Evolutionary conservation across 2,888 invertebrate genomes (phyloP).

Genomic region (Lasius platythorax): DNA sequence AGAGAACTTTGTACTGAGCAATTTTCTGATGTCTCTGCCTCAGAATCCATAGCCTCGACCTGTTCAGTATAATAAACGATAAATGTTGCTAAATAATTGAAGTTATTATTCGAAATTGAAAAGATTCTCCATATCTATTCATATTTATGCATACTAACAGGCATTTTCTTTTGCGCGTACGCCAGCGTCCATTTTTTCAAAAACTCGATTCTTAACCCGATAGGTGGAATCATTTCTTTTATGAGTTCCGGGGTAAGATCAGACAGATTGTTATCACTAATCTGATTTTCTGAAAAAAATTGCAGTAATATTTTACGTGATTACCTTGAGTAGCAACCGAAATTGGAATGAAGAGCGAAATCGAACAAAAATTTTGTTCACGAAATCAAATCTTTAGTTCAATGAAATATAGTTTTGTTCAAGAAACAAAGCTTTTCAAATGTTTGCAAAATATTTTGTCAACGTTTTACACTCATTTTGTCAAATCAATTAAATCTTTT

Average conservation of each 20-base stretch:
- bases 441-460: neutral
- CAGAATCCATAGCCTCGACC: neutral
- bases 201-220: neutral
- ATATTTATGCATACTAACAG: neutral
- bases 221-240: neutral
- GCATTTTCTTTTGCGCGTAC: neutral
- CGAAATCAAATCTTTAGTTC: neutral
- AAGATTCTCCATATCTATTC: neutral
- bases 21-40: neutral
- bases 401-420: neutral
- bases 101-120: neutral
- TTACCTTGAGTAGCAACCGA: neutral
- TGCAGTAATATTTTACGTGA: neutral
- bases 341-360: neutral
- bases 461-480: neutral
- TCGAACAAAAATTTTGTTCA: neutral
- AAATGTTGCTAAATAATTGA: constrained; percentile 4
- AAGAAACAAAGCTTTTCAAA: neutral
- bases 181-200: neutral
- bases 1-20: neutral
- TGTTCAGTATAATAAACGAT: neutral
- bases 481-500: no score
- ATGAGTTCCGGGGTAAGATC: neutral
- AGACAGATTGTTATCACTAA: neutral
- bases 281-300: neutral